phyloP scores from a whole-genome alignment of 2,888 invertebrate genomes.

The Parthenolecanium corni region DNA sequence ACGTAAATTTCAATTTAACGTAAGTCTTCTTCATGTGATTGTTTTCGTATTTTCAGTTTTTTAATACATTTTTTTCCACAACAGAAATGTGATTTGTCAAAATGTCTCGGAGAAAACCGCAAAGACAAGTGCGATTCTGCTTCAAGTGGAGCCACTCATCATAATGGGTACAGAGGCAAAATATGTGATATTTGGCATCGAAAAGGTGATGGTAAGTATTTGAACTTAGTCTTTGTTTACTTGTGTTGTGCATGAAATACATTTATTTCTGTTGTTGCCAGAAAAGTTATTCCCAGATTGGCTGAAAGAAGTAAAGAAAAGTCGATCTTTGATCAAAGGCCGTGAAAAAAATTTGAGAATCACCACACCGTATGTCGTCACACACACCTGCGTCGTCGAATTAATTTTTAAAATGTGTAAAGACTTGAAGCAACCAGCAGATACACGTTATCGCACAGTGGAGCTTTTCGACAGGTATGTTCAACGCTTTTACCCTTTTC shows the following conservation, averaged over 20 bases:
- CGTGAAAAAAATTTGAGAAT: slow-evolving; percentile 12
- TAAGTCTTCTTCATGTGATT: not conserved
- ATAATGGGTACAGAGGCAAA: slow-evolving; percentile 24
- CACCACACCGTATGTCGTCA: slow-evolving; percentile 21
- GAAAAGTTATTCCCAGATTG: slow-evolving; percentile 17
- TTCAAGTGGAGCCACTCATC: slow-evolving; percentile 17
- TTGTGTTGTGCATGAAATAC: not conserved
- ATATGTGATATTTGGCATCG: slow-evolving; percentile 27
- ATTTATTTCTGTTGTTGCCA: not conserved
- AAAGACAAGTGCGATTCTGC: slow-evolving; percentile 19
- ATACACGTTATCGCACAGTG: slow-evolving; percentile 23
- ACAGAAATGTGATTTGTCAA: slow-evolving; percentile 17
- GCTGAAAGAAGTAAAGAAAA: slow-evolving; percentile 18
- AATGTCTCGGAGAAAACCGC: slow-evolving; percentile 6
- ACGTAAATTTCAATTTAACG: slow-evolving; percentile 20
- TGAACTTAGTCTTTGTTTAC: not conserved
- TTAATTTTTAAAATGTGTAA: slow-evolving; percentile 20
- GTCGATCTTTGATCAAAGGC: slow-evolving; percentile 7
- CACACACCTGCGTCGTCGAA: slow-evolving; percentile 22
- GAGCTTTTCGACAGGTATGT: slow-evolving; percentile 20
- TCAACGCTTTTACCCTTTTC: not conserved
- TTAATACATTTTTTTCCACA: not conserved
- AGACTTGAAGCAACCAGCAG: slow-evolving; percentile 20
- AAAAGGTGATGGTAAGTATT: slow-evolving; percentile 10
- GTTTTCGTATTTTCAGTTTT: not conserved